These are phyloP conservation scores for Deilephila elpenor DNA, from an alignment of 2,888 invertebrate species.

Conservation along the genomic window DNA sequence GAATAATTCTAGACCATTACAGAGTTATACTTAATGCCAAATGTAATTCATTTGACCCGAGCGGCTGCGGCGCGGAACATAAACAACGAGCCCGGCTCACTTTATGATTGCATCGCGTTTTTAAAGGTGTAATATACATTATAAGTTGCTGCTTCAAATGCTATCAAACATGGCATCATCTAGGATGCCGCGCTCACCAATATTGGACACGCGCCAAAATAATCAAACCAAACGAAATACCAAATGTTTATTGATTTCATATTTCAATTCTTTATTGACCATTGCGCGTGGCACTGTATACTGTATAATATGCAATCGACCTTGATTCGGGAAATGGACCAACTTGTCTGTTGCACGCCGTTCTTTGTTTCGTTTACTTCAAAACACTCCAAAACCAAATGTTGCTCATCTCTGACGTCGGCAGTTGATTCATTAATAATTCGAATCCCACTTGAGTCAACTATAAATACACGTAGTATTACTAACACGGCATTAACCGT, in stretches of 20 bases:
- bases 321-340: conserved; percentile 59
- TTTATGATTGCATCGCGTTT: conserved; percentile 37
- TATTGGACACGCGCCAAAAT: conserved; percentile 75
- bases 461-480: conserved; percentile 31
- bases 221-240: conserved; percentile 68
- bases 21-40: background rate
- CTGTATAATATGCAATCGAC: conserved; percentile 54
- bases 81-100: background rate
- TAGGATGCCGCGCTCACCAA: conserved; percentile 57
- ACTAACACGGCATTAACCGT: conserved; percentile 33
- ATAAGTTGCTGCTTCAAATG: conserved; percentile 55
- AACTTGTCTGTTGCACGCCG: conserved; percentile 38
- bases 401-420: conserved; percentile 45
- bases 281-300: conserved; percentile 50
- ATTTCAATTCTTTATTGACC: conserved; percentile 62
- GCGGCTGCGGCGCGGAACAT: background rate
- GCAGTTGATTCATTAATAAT: conserved; percentile 46
- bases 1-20: conserved; percentile 16
- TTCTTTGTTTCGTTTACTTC: conserved; percentile 29
- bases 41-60: conserved; percentile 10
- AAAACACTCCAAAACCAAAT: conserved; percentile 19
- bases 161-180: conserved; percentile 55
- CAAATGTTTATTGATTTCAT: conserved; percentile 63
- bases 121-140: conserved; percentile 49
- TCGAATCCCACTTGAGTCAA: conserved; percentile 43